Evolutionary conservation across 2,797 vertebrate species (phyloP), one percentile per base, ranked within the genome.

Genomic region (Poecile montanus): DNA sequence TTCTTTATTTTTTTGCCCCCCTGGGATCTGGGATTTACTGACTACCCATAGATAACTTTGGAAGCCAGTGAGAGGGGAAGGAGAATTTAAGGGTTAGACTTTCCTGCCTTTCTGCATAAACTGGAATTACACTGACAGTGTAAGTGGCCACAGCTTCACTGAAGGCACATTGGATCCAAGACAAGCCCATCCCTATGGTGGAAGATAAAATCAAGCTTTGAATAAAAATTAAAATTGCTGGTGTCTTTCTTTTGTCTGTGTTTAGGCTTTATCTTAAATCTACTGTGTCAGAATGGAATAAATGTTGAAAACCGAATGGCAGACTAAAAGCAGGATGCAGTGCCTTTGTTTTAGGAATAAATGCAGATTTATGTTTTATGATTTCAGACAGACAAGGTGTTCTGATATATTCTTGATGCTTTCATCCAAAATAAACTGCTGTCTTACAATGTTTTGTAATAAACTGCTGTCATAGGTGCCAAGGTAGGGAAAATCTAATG

Each of bases 361-460:
- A 40, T 54, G 26, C 66, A 61, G 76, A 40, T 84, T 89, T 86
- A 29, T 68, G 53, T 62, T 74, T 86, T 56, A 36, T 36, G 8
- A 27, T 75, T 91, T 73, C 61, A 63, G 16, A 20, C 38, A 65
- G 68, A 61, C 44, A 53, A 32, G 11, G 18, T 45, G 7, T 84
- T 62, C 42, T 74, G n/a, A 36, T 51, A 10, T 26, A 40, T 90
- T 62, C 23, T 65, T 56, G 21, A 50, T 72, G 54, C 45, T 74
- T 94, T 93, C 34, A 72, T 82, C 50, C 60, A 54, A 54, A 40
- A 72, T 53, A 89, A 92, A 44, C 27, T 85, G 45, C n/a, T 50
- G 4, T 29, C 25, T 65, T 82, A 66, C 18, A 61, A 14, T 65
- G 65, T 79, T 88, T 92, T 89, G 15, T 40, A 80, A 72, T 77